These are phyloP conservation scores for Silurus lanzhouensis DNA, from an alignment of 2,797 vertebrate species.

Conservation along the genomic window DNA sequence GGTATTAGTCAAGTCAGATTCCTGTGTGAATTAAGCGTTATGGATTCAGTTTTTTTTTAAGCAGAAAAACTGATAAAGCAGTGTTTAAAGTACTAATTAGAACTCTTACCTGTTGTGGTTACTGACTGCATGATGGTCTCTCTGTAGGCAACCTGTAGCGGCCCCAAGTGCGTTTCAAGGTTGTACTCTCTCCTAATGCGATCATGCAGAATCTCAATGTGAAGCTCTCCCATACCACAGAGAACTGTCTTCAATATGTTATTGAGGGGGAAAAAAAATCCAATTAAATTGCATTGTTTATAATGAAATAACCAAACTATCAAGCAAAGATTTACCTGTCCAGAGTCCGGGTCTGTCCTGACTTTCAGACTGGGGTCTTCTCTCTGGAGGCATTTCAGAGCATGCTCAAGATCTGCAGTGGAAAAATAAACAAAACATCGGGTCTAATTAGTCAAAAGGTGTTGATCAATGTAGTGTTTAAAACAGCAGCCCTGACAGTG, in stretches of 20 bases:
- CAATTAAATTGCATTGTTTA: not conserved
- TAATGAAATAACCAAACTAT: not conserved
- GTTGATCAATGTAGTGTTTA: not conserved
- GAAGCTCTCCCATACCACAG: slow-evolving; percentile 97
- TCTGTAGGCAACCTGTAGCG: slow-evolving; percentile 92
- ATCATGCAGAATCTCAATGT: slow-evolving; percentile 96
- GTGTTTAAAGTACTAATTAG: no score
- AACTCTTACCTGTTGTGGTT: slow-evolving; percentile 74
- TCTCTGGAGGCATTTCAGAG: slow-evolving; percentile 88
- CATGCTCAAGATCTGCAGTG: slow-evolving; percentile 86
- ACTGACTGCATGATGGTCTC: slow-evolving; percentile 84
- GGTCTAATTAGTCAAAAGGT: not conserved
- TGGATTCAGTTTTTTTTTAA: not conserved
- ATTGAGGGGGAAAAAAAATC: not conserved
- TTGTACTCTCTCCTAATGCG: slow-evolving; percentile 91
- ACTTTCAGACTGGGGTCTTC: slow-evolving; percentile 98
- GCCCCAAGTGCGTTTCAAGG: slow-evolving; percentile 89
- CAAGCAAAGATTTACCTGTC: slow-evolving; percentile 80
- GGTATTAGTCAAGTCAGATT: not conserved
- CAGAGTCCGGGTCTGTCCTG: slow-evolving; percentile 87
- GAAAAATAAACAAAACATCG: not conserved
- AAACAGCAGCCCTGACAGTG: not conserved
- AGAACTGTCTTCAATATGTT: slow-evolving; percentile 80
- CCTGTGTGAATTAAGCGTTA: not conserved
- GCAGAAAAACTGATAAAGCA: not conserved